phyloP scores from a whole-genome alignment of 2,888 invertebrate species.

The Nycteola revayana region DNA sequence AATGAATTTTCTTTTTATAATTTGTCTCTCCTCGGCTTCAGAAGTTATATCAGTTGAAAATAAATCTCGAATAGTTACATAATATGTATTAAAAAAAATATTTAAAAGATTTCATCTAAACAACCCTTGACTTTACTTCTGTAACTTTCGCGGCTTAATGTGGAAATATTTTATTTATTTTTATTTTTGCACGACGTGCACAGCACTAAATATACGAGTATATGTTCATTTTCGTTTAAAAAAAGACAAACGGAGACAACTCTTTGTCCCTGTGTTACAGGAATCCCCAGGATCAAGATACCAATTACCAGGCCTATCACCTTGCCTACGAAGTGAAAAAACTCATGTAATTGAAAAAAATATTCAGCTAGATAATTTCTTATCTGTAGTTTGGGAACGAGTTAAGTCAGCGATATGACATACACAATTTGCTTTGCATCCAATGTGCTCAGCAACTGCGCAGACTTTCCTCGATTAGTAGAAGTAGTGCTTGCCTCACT shows the following conservation, averaged over 20 bases:
- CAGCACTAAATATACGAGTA: constrained; percentile 26
- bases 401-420: constrained; percentile 39
- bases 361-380: constrained; percentile 66
- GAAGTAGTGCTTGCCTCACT: constrained; percentile 54
- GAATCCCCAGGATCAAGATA: constrained; percentile 92
- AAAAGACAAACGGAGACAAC: constrained; percentile 57
- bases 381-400: constrained; percentile 55
- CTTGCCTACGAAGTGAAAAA: constrained; percentile 99
- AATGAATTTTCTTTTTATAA: constrained; percentile 12
- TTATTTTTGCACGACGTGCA: constrained; percentile 34
- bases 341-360: constrained; percentile 95
- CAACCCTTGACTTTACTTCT: constrained; percentile 34
- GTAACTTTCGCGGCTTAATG: constrained; percentile 52
- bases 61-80: no score
- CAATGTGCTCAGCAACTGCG: constrained; percentile 18
- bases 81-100: no score
- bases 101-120: constrained; percentile 12
- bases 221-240: constrained; percentile 16
- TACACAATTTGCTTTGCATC: constrained; percentile 20
- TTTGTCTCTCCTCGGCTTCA: constrained; percentile 12
- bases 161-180: constrained; percentile 29
- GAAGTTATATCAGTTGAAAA: no score
- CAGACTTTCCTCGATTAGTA: constrained; percentile 45
- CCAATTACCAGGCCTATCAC: constrained; percentile 98
- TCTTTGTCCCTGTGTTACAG: constrained; percentile 91